phyloP scores from a whole-genome alignment of 2,888 invertebrate genomes.

The Lottia gigantea region DNA sequence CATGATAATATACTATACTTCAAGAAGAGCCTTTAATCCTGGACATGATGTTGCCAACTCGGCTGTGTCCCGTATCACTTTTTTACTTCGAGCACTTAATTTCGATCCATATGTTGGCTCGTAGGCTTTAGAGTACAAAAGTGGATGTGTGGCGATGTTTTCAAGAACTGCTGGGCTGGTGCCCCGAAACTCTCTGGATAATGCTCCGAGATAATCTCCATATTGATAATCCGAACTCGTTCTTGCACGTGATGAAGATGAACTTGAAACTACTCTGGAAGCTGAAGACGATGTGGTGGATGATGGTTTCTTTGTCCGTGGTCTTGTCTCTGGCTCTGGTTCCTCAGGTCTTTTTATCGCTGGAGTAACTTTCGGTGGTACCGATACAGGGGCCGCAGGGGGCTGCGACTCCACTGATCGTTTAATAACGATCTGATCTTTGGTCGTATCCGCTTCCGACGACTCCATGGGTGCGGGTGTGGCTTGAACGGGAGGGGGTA shows the following conservation, averaged over 20 bases:
- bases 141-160: constrained; percentile 52
- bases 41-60: constrained; percentile 56
- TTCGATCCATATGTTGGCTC: constrained; percentile 33
- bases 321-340: constrained; percentile 1
- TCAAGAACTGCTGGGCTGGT: constrained; percentile 58
- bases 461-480: constrained; percentile 15
- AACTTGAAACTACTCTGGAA: constrained; percentile 14
- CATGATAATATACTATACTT: constrained; percentile 48
- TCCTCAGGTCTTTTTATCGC: constrained; percentile 18
- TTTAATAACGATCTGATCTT: constrained; percentile 25
- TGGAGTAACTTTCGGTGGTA: constrained; percentile 33
- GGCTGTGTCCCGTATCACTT: constrained; percentile 57
- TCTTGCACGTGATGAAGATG: constrained; percentile 13
- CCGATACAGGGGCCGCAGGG: constrained; percentile 26
- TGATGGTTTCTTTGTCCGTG: constrained; percentile 17
- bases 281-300: constrained; percentile 23
- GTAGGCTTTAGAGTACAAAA: constrained; percentile 31
- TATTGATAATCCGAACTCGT: constrained; percentile 26
- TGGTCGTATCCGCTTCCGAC: constrained; percentile 17
- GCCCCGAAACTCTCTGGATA: constrained; percentile 52
- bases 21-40: constrained; percentile 58
- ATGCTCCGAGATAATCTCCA: constrained; percentile 31
- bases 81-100: constrained; percentile 57
- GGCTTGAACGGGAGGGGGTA: constrained; percentile 18
- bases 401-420: constrained; percentile 22